Base-by-base conservation (phyloP, 2,113 vertebrate species). In the Eulemur macaco region DNA sequence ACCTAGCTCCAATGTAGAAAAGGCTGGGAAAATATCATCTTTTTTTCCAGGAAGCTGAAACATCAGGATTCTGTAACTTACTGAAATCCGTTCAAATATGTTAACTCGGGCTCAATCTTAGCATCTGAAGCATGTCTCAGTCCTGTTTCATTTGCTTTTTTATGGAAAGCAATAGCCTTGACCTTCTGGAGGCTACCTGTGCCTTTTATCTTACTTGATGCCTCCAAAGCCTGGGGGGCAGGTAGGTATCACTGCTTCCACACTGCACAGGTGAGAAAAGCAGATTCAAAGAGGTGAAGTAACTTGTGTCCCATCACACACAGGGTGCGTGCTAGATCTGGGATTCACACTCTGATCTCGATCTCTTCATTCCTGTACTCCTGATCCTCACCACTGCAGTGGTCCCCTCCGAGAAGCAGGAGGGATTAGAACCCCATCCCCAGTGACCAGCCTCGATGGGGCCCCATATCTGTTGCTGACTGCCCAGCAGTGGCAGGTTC, bases 321-420 rank as follows among this genome's bases (percentile, higher is more conserved):
- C 12, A 37, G 0, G 27, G 25, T 7, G 1, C 42, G 27, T 0
- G 12, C 5, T 37, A 20, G 56, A 23, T 5, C 58, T 13, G 1
- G 1, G 14, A 18, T 39, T 11, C 11, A 23, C 14, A 37, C 74
- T 54, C 18, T 9, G 1, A 3, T 23, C 29, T 23, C 6, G 0
- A 2, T 39, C 39, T 92, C 50, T 25, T 27, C 64, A 4, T 63
- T 20, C n/a, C 71, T 21, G 39, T 21, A 8, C 5, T 7, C 27
- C 27, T 18, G 0, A 7, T 6, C 31, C 64, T 25, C 34, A 25
- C 42, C 64, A 3, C 58, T 20, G 9, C 18, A 17, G 23, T 21
- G 17, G 15, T 15, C 11, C 7, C 25, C 42, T 14, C 80, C 25
- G 17, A 54, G 52, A 76, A 54, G 9, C 6, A n/a, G 31, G 23